Conservation (phyloP, 2,113 vertebrate species). For the Desmodus rotundus region DNA sequence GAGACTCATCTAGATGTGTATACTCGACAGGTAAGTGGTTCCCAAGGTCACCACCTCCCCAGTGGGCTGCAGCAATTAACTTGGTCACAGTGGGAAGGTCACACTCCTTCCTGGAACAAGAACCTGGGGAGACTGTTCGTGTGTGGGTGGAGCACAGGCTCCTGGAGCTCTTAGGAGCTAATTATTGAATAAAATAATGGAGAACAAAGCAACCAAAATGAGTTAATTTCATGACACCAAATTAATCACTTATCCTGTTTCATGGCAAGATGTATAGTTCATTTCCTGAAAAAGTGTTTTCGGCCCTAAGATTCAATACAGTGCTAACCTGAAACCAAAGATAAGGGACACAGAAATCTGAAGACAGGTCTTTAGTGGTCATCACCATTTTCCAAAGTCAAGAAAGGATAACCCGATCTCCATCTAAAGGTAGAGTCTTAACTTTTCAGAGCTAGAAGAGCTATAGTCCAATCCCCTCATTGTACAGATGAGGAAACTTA, state of each 20-base stretch:
- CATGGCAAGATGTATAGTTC: background rate
- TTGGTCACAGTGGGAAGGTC: background rate
- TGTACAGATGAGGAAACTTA: background rate
- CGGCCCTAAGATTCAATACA: background rate
- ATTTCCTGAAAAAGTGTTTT: background rate
- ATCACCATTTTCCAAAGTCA: background rate
- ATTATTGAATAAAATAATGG: background rate
- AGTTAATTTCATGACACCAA: background rate
- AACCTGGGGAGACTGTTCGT: background rate
- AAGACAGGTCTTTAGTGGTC: background rate
- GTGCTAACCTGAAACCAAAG: background rate
- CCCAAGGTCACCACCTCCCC: background rate
- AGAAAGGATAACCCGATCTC: background rate
- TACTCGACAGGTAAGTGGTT: background rate
- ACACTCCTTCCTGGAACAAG: background rate
- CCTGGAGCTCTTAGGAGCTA: background rate
- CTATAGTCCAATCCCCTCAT: background rate
- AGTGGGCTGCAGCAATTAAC: background rate
- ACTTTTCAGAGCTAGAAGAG: background rate
- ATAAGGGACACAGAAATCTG: background rate
- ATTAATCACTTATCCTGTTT: background rate
- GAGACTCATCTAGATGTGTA: conserved; percentile 12
- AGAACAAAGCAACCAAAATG: background rate
- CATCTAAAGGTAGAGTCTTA: background rate
- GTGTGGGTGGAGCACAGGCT: background rate